Evolutionary conservation across 2,113 vertebrate species (phyloP).

Genomic region (Varanus komodoensis): DNA sequence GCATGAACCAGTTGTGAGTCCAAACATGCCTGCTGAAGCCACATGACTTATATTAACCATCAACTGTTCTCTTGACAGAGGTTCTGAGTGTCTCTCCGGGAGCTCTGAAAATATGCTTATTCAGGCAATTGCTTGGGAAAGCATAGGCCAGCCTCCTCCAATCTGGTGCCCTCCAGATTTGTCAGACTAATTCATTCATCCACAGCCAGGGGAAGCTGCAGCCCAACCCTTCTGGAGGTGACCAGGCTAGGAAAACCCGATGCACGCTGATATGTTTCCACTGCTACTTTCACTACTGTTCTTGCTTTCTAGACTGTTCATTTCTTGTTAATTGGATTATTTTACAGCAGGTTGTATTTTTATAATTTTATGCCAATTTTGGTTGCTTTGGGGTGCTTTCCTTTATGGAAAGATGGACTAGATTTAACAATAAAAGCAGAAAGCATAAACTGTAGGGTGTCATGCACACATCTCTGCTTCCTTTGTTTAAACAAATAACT

Average conservation of each 20-base stretch:
- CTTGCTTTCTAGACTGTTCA: background rate
- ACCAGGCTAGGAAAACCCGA: background rate
- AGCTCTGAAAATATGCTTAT: background rate
- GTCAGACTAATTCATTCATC: background rate
- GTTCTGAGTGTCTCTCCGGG: background rate
- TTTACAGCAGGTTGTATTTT: background rate
- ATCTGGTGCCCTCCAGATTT: background rate
- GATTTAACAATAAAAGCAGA: background rate
- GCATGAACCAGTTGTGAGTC: no score
- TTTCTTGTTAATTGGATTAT: background rate
- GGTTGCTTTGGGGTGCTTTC: background rate
- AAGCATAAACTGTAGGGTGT: background rate
- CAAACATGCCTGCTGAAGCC: no score
- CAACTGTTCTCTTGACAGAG: no score
- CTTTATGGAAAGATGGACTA: background rate
- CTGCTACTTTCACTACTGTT: background rate
- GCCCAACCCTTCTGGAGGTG: no score
- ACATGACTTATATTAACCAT: no score
- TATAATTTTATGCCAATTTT: background rate
- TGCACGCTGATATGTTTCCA: background rate
- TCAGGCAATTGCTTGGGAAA: background rate
- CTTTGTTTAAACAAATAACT: background rate
- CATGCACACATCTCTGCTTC: background rate
- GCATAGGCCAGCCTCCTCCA: background rate
- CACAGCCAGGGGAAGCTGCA: no score